Conservation (phyloP, 2,113 vertebrate genomes). For the Melanocharis versteri region DNA sequence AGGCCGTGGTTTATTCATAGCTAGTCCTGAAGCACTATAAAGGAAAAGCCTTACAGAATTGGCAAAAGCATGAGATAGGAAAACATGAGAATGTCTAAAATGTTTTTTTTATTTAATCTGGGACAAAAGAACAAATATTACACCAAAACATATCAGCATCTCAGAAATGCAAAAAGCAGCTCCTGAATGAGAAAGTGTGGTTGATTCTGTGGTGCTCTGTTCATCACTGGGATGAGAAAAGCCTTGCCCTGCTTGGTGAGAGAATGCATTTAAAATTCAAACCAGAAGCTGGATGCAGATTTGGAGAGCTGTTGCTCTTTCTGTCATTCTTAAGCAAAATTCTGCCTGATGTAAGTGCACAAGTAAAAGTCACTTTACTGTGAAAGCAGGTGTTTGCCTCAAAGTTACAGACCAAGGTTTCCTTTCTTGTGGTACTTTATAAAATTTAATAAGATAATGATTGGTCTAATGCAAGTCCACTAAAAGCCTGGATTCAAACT, state of each 20-base stretch:
- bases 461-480: background rate
- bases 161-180: background rate
- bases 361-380: background rate
- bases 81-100: background rate
- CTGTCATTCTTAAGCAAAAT: background rate
- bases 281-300: background rate
- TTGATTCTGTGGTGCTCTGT: background rate
- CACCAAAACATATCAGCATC: background rate
- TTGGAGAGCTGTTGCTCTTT: background rate
- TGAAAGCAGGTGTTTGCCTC: background rate
- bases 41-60: background rate
- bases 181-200: background rate
- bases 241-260: background rate
- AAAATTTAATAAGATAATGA: background rate
- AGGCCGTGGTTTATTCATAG: background rate
- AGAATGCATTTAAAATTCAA: background rate
- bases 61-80: background rate
- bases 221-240: background rate
- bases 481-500: background rate
- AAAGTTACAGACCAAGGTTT: background rate
- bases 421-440: background rate
- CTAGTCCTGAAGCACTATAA: background rate
- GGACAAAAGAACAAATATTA: background rate
- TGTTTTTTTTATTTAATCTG: background rate
- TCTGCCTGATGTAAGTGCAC: background rate